A percentile compares a stretch with the other conserved stretches of the same genome.
Evolutionary conservation across 2,888 invertebrate genomes (phyloP).

Genomic region (Rambutsinella grinnellia): DNA sequence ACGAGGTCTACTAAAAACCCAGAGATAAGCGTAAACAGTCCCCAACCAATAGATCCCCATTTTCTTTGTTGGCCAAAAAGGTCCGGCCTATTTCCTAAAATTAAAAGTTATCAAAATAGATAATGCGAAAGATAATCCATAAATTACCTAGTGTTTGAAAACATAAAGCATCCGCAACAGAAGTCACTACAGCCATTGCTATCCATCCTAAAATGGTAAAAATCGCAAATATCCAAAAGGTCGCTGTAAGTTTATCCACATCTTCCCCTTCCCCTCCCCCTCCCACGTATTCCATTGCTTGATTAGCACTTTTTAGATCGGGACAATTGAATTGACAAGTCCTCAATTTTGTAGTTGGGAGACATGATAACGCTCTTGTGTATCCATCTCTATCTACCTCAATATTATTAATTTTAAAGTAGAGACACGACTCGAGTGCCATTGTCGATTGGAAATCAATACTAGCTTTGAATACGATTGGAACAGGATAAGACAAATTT

Average conservation of each 20-base stretch:
- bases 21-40: slow-evolving; percentile 80
- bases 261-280: neutral
- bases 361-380: slow-evolving; percentile 15
- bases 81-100: slow-evolving; percentile 78
- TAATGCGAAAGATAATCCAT: slow-evolving; percentile 57
- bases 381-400: neutral
- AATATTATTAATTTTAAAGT: slow-evolving; percentile 10
- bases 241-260: neutral
- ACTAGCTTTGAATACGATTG: slow-evolving; percentile 4
- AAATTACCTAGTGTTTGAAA: slow-evolving; percentile 80
- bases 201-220: slow-evolving; percentile 85
- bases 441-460: slow-evolving; percentile 8
- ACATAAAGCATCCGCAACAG: slow-evolving; percentile 90
- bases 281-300: slow-evolving; percentile 20
- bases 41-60: slow-evolving; percentile 92
- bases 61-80: slow-evolving; percentile 88
- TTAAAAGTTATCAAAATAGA: no score
- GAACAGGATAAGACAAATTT: no score
- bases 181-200: slow-evolving; percentile 88
- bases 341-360: neutral
- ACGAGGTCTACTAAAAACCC: slow-evolving; percentile 84
- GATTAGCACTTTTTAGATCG: slow-evolving; percentile 16
- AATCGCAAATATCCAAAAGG: slow-evolving; percentile 84
- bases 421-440: slow-evolving; percentile 16
- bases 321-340: slow-evolving; percentile 53